Base-by-base conservation (phyloP, 1,140 invertebrate species). In the Hylaeus volcanicus region DNA sequence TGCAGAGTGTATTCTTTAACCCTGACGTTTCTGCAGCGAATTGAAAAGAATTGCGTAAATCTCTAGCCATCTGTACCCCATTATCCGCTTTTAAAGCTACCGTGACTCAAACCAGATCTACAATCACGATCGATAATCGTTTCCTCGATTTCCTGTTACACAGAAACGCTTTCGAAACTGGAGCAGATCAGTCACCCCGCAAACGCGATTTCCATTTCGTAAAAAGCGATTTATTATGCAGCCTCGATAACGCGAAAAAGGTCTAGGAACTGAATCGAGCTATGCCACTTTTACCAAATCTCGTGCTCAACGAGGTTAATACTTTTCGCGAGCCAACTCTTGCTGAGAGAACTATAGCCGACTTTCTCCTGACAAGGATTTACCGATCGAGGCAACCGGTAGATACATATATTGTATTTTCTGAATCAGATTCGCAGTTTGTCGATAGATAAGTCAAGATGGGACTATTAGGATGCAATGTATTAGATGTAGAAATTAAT, bases 121-220 rank as follows among this genome's bases (percentile, higher is more conserved):
- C 74, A 82, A 84, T 86, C 85, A 81, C 74, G 60, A 72, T 82
- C 83, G 80, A 48, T 87, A 90, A 90, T 82, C 85, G 83, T 86
- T 85, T 85, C 84, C 81, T 83, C 82, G 69, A 68, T 56, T 74
- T 82, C 66, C 72, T 74, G 72, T 51, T 74, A 11, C 58, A 53
- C 53, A 15, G 53, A 51, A 55, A 55, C 53, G 56, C 48, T 74
- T 75, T 85, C 66, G 72, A 85, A 86, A 86, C 43, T 71, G 41
- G 39, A 60, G 68, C 81, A 74, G 72, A 73, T 61, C 3, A 37
- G 45, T 56, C 56, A 51, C 15, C 83, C 80, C 68, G 61, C 58
- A 73, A 58, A 56, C 26, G 15, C 41, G 60, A 55, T 85, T 83
- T 83, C 66, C 55, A 73, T 79, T 48, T 56, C 14, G 9, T 12